These are phyloP conservation scores for Eublepharis macularius DNA, from an alignment of 2,113 vertebrate species.

Conservation along the genomic window DNA sequence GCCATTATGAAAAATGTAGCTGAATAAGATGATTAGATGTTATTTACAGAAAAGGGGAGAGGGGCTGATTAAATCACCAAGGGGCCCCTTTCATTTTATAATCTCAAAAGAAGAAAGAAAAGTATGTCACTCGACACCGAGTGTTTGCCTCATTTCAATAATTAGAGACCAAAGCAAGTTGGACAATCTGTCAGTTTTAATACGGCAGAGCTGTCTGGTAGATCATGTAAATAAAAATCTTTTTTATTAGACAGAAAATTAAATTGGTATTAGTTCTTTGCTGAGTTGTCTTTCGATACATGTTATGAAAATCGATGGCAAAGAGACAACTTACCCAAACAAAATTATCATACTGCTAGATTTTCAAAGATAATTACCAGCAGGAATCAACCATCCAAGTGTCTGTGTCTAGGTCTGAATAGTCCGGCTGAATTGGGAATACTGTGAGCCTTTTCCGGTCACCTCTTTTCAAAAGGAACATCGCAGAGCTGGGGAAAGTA, in stretches of 20 bases:
- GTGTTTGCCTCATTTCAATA: constrained; percentile 65
- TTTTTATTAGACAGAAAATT: constrained; percentile 89
- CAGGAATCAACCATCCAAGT: not conserved
- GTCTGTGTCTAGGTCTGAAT: too few species aligned
- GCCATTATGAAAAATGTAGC: constrained; percentile 82
- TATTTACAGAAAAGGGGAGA: constrained; percentile 80
- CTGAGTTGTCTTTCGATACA: constrained; percentile 14
- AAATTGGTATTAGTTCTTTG: constrained; percentile 62
- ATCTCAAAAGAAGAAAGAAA: constrained; percentile 46
- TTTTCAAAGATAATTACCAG: not conserved
- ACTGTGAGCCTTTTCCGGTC: not conserved
- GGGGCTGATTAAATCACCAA: constrained; percentile 52
- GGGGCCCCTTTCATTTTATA: constrained; percentile 4
- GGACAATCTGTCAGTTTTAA: constrained; percentile 74
- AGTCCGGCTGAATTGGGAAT: too few species aligned
- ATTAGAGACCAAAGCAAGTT: constrained; percentile 73
- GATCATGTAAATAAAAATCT: constrained; percentile 88
- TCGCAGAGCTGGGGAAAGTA: too few species aligned
- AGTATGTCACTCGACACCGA: constrained; percentile 26
- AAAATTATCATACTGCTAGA: not conserved
- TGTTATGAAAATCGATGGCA: not conserved
- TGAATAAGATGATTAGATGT: constrained; percentile 80
- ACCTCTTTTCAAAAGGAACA: too few species aligned
- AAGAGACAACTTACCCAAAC: not conserved
- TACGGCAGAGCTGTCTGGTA: constrained; percentile 72